Evolutionary conservation across 2,113 vertebrate genomes (phyloP).

Genomic region (Gymnocephalus cernua): DNA sequence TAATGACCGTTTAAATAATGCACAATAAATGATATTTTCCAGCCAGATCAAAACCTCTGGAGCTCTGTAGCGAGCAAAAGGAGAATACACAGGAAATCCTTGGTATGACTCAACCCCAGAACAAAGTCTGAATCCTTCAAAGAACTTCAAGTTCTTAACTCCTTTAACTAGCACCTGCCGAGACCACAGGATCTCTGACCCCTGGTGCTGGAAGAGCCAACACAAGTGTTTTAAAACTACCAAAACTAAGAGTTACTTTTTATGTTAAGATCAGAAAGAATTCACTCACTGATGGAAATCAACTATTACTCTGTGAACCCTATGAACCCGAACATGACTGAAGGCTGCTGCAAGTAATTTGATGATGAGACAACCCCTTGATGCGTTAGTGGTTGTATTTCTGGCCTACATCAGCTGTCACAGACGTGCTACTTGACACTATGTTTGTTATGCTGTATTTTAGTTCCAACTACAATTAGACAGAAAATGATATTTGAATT

Average conservation of each 20-base stretch:
- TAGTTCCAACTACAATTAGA: neutral
- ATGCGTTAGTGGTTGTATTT: neutral
- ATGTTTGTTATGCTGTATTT: neutral
- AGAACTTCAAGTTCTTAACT: conserved; percentile 33
- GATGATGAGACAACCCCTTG: neutral
- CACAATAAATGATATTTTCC: conserved; percentile 72
- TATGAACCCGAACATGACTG: neutral
- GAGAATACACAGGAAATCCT: conserved; percentile 30
- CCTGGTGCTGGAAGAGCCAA: neutral
- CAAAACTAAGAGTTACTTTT: conserved; percentile 2
- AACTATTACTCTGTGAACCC: neutral
- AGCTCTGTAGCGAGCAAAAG: conserved; percentile 32
- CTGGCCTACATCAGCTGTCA: neutral
- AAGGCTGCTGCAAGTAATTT: conserved; percentile 1
- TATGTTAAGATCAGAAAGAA: neutral
- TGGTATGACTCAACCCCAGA: conserved; percentile 40
- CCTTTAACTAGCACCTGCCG: conserved; percentile 35
- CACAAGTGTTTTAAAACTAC: conserved; percentile 19
- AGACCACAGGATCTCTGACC: conserved; percentile 25
- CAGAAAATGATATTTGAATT: conserved; percentile 3
- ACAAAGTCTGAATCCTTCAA: conserved; percentile 58
- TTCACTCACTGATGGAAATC: neutral
- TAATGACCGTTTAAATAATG: conserved; percentile 79
- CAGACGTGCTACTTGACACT: neutral
- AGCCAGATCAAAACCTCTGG: conserved; percentile 65